These are phyloP conservation scores for Aphaenogaster ashmeadi DNA, from an alignment of 1,140 invertebrate genomes.

Conservation along the genomic window DNA sequence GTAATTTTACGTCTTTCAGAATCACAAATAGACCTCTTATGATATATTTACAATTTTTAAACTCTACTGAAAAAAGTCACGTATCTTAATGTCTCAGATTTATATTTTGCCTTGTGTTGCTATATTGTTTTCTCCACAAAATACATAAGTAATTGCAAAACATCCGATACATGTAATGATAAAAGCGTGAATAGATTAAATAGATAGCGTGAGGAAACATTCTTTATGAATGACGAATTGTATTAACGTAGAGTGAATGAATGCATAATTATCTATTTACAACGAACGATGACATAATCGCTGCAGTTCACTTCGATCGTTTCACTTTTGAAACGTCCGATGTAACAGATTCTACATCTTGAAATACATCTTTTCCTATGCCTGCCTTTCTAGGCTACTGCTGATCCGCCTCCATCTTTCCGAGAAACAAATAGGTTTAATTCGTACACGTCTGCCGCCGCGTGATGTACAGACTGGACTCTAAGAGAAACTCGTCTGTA, in stretches of 20 bases:
- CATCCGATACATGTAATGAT: not conserved
- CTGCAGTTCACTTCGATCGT: not conserved
- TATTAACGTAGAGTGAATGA: conserved; percentile 5
- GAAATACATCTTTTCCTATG: not conserved
- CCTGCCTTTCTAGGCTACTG: not conserved
- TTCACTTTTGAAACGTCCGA: not conserved
- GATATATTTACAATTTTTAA: not conserved
- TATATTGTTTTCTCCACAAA: not conserved
- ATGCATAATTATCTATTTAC: not conserved
- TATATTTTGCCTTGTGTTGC: not conserved
- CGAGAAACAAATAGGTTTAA: conserved; percentile 66
- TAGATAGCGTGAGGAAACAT: conserved; percentile 4
- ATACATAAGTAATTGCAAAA: not conserved
- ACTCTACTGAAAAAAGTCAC: not conserved
- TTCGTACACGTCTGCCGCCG: conserved; percentile 49
- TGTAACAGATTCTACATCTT: not conserved
- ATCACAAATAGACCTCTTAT: not conserved
- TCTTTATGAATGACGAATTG: conserved; percentile 16
- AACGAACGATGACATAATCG: conserved; percentile 21
- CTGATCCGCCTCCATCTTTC: conserved; percentile 25
- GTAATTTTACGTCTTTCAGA: not conserved
- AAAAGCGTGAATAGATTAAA: conserved; percentile 12
- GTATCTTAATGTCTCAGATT: not conserved
- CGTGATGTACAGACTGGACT: conserved; percentile 24
- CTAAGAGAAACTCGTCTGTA: conserved; percentile 43